These are phyloP conservation scores for Eupeodes latifasciatus DNA, from an alignment of 2,888 invertebrate species.

Conservation along the genomic window DNA sequence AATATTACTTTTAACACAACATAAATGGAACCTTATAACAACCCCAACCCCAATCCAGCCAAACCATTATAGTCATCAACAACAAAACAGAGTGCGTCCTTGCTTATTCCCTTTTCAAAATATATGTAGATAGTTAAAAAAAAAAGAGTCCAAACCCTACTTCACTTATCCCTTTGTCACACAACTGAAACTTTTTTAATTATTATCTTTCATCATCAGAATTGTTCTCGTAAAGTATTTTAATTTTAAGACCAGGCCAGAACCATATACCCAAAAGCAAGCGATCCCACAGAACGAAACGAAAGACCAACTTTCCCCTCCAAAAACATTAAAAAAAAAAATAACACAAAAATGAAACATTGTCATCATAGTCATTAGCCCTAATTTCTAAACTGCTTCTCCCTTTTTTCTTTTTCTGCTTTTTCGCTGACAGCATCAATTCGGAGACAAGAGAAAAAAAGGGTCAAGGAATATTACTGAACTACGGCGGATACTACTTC, in stretches of 20 bases:
- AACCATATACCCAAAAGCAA: neutral
- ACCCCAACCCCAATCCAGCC: neutral
- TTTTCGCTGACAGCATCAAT: constrained; percentile 46
- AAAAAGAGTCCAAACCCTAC: constrained; percentile 16
- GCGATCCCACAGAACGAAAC: constrained; percentile 1
- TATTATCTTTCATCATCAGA: constrained; percentile 53
- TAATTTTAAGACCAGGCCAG: constrained; percentile 3
- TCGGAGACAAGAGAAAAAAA: constrained; percentile 13
- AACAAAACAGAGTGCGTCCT: constrained; percentile 3
- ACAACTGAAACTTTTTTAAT: constrained; percentile 64
- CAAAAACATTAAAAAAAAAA: neutral
- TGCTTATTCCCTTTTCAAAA: neutral
- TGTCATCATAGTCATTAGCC: constrained; percentile 60
- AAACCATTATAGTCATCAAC: neutral
- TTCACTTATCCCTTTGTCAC: constrained; percentile 5
- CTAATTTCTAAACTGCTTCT: constrained; percentile 37
- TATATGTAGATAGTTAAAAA: constrained; percentile 2
- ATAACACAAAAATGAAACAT: constrained; percentile 39
- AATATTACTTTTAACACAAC: constrained; percentile 8
- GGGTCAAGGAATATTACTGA: constrained; percentile 36
- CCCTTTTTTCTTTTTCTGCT: constrained; percentile 1
- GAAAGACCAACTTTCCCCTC: constrained; percentile 16
- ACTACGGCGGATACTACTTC: neutral
- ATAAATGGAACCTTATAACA: neutral
- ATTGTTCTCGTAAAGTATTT: constrained; percentile 21